These are phyloP conservation scores for Lytechinus pictus DNA, from an alignment of 35 echinoderm and acorn worm species.

Conservation along the genomic window DNA sequence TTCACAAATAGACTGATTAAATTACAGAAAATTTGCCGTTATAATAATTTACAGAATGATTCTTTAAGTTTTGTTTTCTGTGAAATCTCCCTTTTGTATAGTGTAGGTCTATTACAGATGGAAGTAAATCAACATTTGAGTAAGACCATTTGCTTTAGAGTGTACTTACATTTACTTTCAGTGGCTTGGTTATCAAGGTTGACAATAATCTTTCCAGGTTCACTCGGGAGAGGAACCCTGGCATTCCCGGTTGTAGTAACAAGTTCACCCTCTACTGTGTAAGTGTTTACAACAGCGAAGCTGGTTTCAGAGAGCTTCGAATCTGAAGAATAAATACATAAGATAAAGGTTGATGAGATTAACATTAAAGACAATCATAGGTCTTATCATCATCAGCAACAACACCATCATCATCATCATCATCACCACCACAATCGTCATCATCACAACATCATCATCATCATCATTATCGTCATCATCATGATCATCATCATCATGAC, in stretches of 20 bases:
- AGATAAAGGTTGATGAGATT: neutral
- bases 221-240: slow-evolving; percentile 33
- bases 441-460: neutral
- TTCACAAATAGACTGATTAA: too few species aligned
- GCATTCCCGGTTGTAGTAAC: slow-evolving; percentile 49
- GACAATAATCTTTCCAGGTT: slow-evolving; percentile 57
- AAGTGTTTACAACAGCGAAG: slow-evolving; percentile 58
- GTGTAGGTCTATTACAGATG: too few species aligned
- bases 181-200: slow-evolving; percentile 40
- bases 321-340: slow-evolving; percentile 33
- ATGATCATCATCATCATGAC: neutral
- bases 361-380: too few species aligned
- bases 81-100: too few species aligned
- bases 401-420: neutral
- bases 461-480: neutral
- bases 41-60: too few species aligned
- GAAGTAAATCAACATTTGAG: too few species aligned
- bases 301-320: slow-evolving; percentile 51
- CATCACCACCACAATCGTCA: neutral
- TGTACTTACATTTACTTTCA: slow-evolving; percentile 48
- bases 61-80: too few species aligned
- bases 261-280: slow-evolving; percentile 14
- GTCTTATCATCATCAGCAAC: too few species aligned
- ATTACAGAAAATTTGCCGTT: too few species aligned
- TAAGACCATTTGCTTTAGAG: neutral